Percentiles rank a stretch among this genome's conserved stretches.
These are phyloP conservation scores for Noturus placidus DNA, from an alignment of 2,113 vertebrate species.

Conservation along the genomic window DNA sequence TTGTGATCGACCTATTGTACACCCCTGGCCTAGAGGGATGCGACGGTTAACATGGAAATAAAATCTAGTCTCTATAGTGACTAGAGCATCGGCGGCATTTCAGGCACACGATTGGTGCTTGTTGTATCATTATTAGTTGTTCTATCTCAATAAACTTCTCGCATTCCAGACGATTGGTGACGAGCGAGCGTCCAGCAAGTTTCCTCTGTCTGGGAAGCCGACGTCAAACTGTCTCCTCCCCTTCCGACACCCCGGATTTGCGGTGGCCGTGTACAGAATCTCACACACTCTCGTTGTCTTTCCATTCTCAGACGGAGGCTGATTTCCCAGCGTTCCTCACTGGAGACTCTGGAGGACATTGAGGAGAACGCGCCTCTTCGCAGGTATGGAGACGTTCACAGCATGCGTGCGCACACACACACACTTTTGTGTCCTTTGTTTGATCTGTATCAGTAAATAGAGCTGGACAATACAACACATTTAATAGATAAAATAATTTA, in stretches of 20 bases:
- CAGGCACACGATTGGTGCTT: background rate
- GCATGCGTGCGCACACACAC: background rate
- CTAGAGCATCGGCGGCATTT: background rate
- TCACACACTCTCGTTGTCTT: conserved; percentile 4
- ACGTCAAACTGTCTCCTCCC: background rate
- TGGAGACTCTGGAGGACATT: conserved; percentile 98
- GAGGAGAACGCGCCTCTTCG: conserved; percentile 96
- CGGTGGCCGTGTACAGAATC: background rate
- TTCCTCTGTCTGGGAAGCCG: background rate
- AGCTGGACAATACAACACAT: background rate
- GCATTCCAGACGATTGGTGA: background rate
- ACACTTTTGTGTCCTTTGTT: background rate
- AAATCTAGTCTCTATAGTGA: conserved; percentile 3
- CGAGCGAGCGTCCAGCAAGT: background rate
- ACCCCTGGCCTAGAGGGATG: too few species aligned
- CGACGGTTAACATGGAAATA: conserved; percentile 19
- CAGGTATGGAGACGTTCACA: conserved; percentile 71
- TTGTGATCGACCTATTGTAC: too few species aligned
- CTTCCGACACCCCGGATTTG: background rate
- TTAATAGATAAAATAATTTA: background rate
- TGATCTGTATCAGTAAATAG: background rate
- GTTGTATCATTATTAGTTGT: background rate
- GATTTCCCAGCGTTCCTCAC: conserved; percentile 95
- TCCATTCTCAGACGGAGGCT: conserved; percentile 80
- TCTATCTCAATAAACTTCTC: background rate